These are phyloP conservation scores for Cryptocheilus praepositus DNA, from an alignment of 2,888 invertebrate genomes.

Conservation along the genomic window DNA sequence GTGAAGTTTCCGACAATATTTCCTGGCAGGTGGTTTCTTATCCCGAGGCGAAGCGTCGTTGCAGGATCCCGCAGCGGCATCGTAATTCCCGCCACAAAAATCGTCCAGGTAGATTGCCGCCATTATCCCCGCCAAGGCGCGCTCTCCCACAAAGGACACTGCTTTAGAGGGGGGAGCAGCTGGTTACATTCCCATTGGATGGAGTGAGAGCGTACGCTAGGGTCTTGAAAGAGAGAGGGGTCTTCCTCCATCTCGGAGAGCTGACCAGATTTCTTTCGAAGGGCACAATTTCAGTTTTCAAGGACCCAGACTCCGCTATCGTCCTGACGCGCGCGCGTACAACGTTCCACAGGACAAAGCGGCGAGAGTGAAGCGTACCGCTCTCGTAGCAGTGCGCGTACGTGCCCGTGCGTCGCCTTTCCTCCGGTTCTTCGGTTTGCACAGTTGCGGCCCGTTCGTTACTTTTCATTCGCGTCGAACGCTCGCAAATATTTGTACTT, in stretches of 20 bases:
- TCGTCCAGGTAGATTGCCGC: slow-evolving; percentile 72
- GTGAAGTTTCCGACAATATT: slow-evolving; percentile 46
- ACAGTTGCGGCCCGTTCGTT: too few relatives aligned
- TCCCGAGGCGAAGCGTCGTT: slow-evolving; percentile 36
- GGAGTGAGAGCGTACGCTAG: slow-evolving; percentile 38
- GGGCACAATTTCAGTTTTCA: slow-evolving; percentile 75
- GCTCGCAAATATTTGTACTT: slow-evolving; percentile 14
- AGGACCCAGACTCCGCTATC: slow-evolving; percentile 69
- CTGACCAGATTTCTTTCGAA: slow-evolving; percentile 73
- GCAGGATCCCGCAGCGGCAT: slow-evolving; percentile 49
- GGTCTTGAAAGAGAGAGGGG: slow-evolving; percentile 33
- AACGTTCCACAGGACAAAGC: too few relatives aligned
- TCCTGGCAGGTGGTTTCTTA: slow-evolving; percentile 56
- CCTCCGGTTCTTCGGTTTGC: too few relatives aligned
- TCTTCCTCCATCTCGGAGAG: slow-evolving; percentile 50
- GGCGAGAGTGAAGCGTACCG: too few relatives aligned
- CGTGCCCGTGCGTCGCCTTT: background rate
- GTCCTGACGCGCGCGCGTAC: slow-evolving; percentile 42
- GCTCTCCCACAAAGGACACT: slow-evolving; percentile 53
- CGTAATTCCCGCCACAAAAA: slow-evolving; percentile 72
- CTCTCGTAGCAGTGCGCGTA: slow-evolving; percentile 5
- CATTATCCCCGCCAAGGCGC: slow-evolving; percentile 65
- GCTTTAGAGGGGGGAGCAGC: slow-evolving; percentile 28
- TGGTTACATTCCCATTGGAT: slow-evolving; percentile 42
- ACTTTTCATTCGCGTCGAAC: slow-evolving; percentile 1